Evolutionary conservation across 30 jellyfish, hydroid and myxozoan species (phyloP).

Genomic region (Phacellophora camtschatica): DNA sequence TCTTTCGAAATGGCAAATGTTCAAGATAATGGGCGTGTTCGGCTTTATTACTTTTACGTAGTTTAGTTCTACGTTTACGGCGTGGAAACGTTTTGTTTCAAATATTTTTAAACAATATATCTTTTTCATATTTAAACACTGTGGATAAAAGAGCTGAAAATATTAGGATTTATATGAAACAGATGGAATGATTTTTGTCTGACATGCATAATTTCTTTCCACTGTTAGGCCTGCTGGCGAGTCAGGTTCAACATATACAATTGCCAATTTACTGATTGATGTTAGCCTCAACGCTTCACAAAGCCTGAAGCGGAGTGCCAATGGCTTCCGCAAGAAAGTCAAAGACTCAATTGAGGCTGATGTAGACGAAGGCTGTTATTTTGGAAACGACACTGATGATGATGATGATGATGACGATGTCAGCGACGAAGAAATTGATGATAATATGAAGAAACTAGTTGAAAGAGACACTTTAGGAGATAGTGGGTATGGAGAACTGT

Average conservation of each 20-base stretch:
- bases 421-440: conserved; percentile 84
- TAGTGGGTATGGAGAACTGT: conserved; percentile 84
- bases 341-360: conserved; percentile 32
- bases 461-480: conserved; percentile 88
- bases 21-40: too few relatives aligned
- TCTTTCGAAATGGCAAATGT: too few relatives aligned
- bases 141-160: too few relatives aligned
- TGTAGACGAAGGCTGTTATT: conserved; percentile 68
- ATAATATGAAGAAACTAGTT: conserved; percentile 77
- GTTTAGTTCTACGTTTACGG: too few relatives aligned
- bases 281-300: conserved; percentile 67
- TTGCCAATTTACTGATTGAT: conserved; percentile 57
- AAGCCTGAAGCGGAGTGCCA: conserved; percentile 62
- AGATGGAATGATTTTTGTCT: too few relatives aligned
- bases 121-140: too few relatives aligned
- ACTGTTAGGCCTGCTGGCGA: conserved; percentile 63
- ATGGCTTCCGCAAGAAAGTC: conserved; percentile 1
- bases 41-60: too few relatives aligned
- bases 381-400: conserved; percentile 77
- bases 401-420: conserved; percentile 83
- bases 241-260: conserved; percentile 58
- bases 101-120: too few relatives aligned
- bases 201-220: too few relatives aligned
- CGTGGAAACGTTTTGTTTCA: too few relatives aligned
- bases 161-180: too few relatives aligned